These are phyloP conservation scores for Notamacropus eugenii DNA, from an alignment of 2,797 vertebrate genomes.

Conservation along the genomic window DNA sequence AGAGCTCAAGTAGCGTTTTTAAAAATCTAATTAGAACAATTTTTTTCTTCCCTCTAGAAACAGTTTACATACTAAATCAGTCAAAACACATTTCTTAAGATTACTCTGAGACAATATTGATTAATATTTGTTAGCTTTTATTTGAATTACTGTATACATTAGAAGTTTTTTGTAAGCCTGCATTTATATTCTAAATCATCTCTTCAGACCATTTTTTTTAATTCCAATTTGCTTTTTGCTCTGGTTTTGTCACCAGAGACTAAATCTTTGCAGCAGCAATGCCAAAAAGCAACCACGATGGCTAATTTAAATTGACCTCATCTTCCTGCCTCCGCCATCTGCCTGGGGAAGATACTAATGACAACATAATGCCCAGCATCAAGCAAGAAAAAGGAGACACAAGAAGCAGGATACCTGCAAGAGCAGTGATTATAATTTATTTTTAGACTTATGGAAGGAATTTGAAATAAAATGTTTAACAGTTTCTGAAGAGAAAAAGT, in stretches of 20 bases:
- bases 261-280: background rate
- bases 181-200: background rate
- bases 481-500: conserved; percentile 20
- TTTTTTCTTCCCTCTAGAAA: conserved; percentile 5
- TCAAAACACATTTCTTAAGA: background rate
- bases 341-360: conserved; percentile 25
- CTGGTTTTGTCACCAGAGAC: conserved; percentile 2
- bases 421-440: conserved; percentile 12
- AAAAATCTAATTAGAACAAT: background rate
- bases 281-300: conserved; percentile 28
- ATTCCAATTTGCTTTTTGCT: conserved; percentile 47
- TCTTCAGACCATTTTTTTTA: background rate
- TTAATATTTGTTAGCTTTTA: background rate
- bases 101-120: conserved; percentile 32
- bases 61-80: background rate
- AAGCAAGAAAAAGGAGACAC: background rate
- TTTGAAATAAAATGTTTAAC: conserved; percentile 36
- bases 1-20: background rate
- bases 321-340: background rate
- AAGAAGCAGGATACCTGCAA: conserved; percentile 40
- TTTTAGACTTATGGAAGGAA: conserved; percentile 21
- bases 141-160: background rate
- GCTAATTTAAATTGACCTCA: conserved; percentile 26
- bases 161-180: background rate
- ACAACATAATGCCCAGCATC: conserved; percentile 27